Evolutionary conservation across 92 coral and sea anemone species (phyloP).

Genomic region (Umimayanthus chanpuru): DNA sequence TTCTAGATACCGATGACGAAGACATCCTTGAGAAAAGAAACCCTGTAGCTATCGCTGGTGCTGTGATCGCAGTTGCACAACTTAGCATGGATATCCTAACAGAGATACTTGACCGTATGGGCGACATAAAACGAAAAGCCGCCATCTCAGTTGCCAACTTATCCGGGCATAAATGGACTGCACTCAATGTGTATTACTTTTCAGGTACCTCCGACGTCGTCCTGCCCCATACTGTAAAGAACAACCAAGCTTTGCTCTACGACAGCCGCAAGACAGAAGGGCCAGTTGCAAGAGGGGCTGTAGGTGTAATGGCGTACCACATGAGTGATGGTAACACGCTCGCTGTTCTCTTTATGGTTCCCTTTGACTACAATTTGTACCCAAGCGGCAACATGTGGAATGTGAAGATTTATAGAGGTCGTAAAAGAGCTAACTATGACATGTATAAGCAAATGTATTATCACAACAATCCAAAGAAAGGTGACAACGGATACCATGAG

Average conservation of each 20-base stretch:
- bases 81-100: slow-evolving; percentile 14
- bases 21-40: background rate
- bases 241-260: slow-evolving; percentile 40
- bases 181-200: slow-evolving; percentile 11
- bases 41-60: background rate
- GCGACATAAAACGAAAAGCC: slow-evolving; percentile 36
- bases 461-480: slow-evolving; percentile 11
- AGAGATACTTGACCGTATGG: slow-evolving; percentile 9
- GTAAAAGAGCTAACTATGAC: slow-evolving; percentile 22
- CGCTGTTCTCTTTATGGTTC: slow-evolving; percentile 54
- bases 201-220: slow-evolving; percentile 48
- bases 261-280: slow-evolving; percentile 43
- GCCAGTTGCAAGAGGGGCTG: slow-evolving; percentile 54
- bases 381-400: slow-evolving; percentile 52
- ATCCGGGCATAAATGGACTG: slow-evolving; percentile 23
- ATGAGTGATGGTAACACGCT: slow-evolving; percentile 48
- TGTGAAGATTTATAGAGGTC: slow-evolving; percentile 48
- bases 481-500: slow-evolving; percentile 23
- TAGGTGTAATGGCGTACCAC: slow-evolving; percentile 53
- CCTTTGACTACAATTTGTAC: slow-evolving; percentile 48
- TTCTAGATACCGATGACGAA: too few species aligned
- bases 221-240: slow-evolving; percentile 15
- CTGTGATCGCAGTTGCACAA: background rate
- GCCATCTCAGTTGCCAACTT: slow-evolving; percentile 45
- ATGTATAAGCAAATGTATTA: slow-evolving; percentile 54